Percentiles rank a stretch among this genome's conserved stretches.
phyloP scores from a whole-genome alignment of 2,797 vertebrate genomes.

The Epinephelus coioides region DNA sequence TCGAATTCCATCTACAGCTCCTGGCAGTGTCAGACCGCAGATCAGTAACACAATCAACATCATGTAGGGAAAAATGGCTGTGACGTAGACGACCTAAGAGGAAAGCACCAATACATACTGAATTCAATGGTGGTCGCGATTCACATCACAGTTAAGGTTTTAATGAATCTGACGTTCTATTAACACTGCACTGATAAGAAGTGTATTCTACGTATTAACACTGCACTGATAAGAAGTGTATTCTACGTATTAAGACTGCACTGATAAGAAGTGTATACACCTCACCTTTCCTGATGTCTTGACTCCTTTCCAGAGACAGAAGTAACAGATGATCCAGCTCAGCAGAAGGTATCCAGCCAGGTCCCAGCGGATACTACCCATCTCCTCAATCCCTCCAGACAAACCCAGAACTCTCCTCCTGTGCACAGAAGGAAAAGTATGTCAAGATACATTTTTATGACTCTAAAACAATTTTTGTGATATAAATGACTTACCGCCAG shows the following conservation, averaged over 20 bases:
- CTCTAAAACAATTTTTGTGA: not conserved
- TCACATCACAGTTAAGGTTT: too few species aligned
- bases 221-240: too few species aligned
- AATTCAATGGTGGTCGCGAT: too few species aligned
- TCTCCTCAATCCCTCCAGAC: constrained; percentile 89
- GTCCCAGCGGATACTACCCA: constrained; percentile 91
- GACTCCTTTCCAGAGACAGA: constrained; percentile 94
- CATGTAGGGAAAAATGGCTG: constrained; percentile 92
- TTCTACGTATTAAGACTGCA: too few species aligned
- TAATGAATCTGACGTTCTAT: too few species aligned
- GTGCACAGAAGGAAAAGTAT: not conserved
- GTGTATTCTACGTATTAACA: too few species aligned
- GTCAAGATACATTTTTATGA: too few species aligned
- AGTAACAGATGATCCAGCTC: constrained; percentile 92
- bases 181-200: too few species aligned
- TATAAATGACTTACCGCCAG: constrained; percentile 45
- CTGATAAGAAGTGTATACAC: too few species aligned
- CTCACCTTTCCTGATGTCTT: constrained; percentile 92
- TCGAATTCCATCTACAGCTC: constrained; percentile 89
- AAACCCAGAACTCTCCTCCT: constrained; percentile 91
- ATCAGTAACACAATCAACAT: constrained; percentile 91
- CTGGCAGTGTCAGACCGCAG: constrained; percentile 90
- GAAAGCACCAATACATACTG: not conserved
- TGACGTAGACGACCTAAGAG: constrained; percentile 89
- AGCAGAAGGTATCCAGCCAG: constrained; percentile 90